A percentile compares a stretch with the other conserved stretches of the same genome.
phyloP scores from a whole-genome alignment of 2,888 invertebrate species.

The Cremastobaeus sp. region DNA sequence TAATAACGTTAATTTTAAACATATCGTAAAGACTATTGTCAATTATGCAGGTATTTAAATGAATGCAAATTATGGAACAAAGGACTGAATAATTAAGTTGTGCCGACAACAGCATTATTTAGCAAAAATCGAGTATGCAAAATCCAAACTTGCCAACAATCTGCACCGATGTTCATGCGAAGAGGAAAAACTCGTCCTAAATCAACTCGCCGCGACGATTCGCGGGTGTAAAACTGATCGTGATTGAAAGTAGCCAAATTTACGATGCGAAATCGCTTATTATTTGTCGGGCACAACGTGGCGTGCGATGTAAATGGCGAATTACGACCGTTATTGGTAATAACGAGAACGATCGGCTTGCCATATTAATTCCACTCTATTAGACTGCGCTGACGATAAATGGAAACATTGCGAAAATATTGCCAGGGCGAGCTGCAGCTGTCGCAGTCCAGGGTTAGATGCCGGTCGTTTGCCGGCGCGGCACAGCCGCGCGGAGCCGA shows the following conservation, averaged over 20 bases:
- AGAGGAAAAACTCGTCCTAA: too few relatives aligned
- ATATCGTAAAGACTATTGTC: too few relatives aligned
- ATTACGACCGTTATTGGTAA: slow-evolving; percentile 55
- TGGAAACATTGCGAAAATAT: slow-evolving; percentile 63
- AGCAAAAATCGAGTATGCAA: too few relatives aligned
- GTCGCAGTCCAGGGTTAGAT: slow-evolving; percentile 55
- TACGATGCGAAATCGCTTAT: slow-evolving; percentile 34
- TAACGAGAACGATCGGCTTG: slow-evolving; percentile 52
- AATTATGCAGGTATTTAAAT: too few relatives aligned
- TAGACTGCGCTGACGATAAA: slow-evolving; percentile 60
- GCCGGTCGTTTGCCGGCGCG: slow-evolving; percentile 46
- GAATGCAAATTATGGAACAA: too few relatives aligned
- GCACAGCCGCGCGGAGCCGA: slow-evolving; percentile 6
- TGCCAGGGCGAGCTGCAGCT: slow-evolving; percentile 49
- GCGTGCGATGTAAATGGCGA: slow-evolving; percentile 49
- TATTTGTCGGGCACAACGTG: slow-evolving; percentile 46
- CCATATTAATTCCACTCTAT: slow-evolving; percentile 62
- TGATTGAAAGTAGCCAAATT: slow-evolving; percentile 15
- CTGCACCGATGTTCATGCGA: too few relatives aligned
- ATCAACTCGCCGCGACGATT: too few relatives aligned
- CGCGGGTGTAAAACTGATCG: not conserved
- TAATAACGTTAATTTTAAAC: too few relatives aligned
- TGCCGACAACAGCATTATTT: too few relatives aligned
- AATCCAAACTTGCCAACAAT: too few relatives aligned
- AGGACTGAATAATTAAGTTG: too few relatives aligned